Conservation (phyloP, 1,140 invertebrate species). For the Aphaenogaster rudis region DNA sequence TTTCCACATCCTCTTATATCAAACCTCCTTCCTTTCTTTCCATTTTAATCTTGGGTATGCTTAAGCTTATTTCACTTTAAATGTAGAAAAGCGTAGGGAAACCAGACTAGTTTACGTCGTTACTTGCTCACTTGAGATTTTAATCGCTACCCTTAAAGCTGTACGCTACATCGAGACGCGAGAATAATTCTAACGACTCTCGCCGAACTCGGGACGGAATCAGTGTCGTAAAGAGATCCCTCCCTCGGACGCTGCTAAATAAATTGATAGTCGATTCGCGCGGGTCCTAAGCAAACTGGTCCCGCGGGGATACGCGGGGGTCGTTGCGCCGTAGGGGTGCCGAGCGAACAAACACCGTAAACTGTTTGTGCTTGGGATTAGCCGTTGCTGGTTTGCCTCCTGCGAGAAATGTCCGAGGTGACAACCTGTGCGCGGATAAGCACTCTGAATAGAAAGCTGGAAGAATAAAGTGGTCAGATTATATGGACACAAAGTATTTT, state of each 20-base stretch:
- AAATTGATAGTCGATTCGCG: conserved; percentile 86
- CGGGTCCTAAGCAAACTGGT: conserved; percentile 83
- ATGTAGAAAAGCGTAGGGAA: not conserved
- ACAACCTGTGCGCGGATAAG: conserved; percentile 48
- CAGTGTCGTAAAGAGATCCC: conserved; percentile 59
- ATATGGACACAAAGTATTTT: not conserved
- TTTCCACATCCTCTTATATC: not conserved
- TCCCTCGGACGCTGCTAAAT: conserved; percentile 81
- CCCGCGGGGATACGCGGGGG: conserved; percentile 79
- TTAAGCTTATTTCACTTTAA: not conserved
- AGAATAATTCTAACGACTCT: conserved; percentile 45
- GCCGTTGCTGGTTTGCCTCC: conserved; percentile 76
- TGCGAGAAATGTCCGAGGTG: conserved; percentile 71
- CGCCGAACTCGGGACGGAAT: not conserved
- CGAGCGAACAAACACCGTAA: conserved; percentile 83
- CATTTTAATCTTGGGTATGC: not conserved
- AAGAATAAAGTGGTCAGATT: not conserved
- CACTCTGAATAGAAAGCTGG: not conserved
- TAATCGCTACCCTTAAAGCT: conserved; percentile 3
- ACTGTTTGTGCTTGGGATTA: conserved; percentile 85
- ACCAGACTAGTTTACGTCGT: not conserved
- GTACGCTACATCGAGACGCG: not conserved
- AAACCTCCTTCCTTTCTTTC: too few species aligned
- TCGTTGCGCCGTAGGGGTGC: conserved; percentile 50
- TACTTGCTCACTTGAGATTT: not conserved